Conservation (phyloP, 1,140 invertebrate species). For the Rhopalosiphum maidis region DNA sequence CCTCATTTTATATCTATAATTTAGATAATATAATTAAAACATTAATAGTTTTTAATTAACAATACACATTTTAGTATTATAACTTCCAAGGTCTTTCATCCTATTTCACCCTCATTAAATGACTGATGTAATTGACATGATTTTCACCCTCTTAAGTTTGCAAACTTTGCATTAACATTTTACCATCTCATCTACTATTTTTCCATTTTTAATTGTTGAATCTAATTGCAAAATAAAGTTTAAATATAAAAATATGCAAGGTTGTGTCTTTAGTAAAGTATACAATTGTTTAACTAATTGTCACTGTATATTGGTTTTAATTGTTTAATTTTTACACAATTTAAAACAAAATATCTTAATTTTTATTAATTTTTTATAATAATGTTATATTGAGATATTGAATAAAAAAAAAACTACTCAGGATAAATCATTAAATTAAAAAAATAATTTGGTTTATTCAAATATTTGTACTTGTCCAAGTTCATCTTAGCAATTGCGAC, state of each 20-base stretch:
- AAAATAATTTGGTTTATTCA: not conserved
- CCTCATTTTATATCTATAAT: too few species aligned
- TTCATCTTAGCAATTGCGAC: too few species aligned
- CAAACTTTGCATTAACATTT: too few species aligned
- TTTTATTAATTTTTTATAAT: too few species aligned
- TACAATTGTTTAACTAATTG: not conserved
- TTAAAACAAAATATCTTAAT: too few species aligned
- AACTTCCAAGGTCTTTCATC: not conserved
- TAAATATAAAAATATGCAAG: not conserved
- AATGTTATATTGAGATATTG: too few species aligned
- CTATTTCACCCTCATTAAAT: not conserved
- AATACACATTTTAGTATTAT: not conserved
- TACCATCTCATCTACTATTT: too few species aligned
- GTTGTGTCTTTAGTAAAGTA: not conserved
- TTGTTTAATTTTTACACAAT: not conserved
- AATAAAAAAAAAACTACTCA: too few species aligned
- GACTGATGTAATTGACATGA: too few species aligned
- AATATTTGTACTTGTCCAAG: not conserved
- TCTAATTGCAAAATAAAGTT: not conserved
- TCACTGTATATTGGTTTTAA: not conserved
- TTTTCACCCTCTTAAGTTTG: too few species aligned
- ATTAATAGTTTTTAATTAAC: not conserved
- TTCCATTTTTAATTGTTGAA: not conserved
- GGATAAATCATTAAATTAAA: too few species aligned
- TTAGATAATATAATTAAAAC: not conserved